A percentile compares a stretch with the other conserved stretches of the same genome.
Evolutionary conservation across 1,140 invertebrate species (phyloP).

Genomic region (Sipha flava): DNA sequence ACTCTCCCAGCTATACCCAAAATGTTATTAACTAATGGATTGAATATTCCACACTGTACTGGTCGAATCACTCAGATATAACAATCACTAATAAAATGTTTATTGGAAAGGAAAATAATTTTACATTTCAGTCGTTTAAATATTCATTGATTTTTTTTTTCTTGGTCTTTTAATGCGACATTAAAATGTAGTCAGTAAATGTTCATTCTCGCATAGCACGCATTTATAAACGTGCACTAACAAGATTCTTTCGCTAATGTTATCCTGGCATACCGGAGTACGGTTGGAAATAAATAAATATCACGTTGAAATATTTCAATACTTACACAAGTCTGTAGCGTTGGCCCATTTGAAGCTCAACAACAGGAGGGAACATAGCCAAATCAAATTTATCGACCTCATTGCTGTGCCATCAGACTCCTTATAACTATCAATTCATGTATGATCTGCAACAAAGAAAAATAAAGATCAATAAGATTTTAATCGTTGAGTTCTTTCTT

Average conservation of each 20-base stretch:
- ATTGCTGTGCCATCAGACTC: conserved; percentile 18
- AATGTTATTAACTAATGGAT: conserved; percentile 17
- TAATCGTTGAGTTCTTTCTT: background rate
- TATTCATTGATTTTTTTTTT: background rate
- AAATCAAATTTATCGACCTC: conserved; percentile 9
- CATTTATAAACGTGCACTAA: background rate
- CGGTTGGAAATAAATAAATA: background rate
- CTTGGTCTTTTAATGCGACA: background rate
- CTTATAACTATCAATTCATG: background rate
- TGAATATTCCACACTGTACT: background rate
- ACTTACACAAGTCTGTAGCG: conserved; percentile 15
- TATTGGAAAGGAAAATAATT: background rate
- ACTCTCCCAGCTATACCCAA: background rate
- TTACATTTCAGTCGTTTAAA: conserved; percentile 4
- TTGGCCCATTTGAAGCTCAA: background rate
- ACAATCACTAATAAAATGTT: background rate
- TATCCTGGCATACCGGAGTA: background rate
- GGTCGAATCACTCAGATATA: background rate
- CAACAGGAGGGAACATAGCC: background rate
- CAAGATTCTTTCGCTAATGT: background rate
- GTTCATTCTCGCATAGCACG: background rate
- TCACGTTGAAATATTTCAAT: background rate
- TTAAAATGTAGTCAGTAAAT: background rate
- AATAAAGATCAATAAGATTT: background rate
- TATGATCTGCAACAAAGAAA: conserved; percentile 8